Evolutionary conservation across 2,797 vertebrate genomes (phyloP).

Genomic region (Discoglossus pictus): DNA sequence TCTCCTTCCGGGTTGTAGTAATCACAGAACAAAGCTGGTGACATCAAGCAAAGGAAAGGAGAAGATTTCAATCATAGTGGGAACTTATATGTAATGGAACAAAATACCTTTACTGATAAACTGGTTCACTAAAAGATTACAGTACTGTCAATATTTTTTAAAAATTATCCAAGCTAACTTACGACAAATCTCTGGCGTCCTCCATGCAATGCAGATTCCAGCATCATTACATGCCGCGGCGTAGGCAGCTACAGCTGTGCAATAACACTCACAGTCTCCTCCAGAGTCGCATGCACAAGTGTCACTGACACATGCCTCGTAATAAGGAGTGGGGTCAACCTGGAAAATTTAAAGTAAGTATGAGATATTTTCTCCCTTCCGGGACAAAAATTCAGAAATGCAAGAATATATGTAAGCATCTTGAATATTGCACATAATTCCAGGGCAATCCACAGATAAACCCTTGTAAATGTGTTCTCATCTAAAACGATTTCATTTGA

Average conservation of each 20-base stretch:
- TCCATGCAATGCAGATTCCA: conserved; percentile 78
- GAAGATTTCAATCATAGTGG: too few species aligned
- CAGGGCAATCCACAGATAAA: too few species aligned
- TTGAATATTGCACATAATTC: neutral
- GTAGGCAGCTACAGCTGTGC: conserved; percentile 82
- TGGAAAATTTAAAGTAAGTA: too few species aligned
- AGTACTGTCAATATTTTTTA: too few species aligned
- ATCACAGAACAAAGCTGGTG: conserved; percentile 89
- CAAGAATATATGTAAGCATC: too few species aligned
- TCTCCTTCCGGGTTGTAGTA: conserved; percentile 80
- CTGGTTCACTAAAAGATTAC: too few species aligned
- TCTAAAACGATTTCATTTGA: too few species aligned
- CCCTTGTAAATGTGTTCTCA: too few species aligned
- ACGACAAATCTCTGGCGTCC: conserved; percentile 83
- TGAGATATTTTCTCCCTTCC: too few species aligned
- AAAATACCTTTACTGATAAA: too few species aligned
- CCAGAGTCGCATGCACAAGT: conserved; percentile 82
- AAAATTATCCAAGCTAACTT: conserved; percentile 54
- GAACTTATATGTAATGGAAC: too few species aligned
- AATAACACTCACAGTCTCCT: conserved; percentile 85
- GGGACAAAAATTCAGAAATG: too few species aligned
- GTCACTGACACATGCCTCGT: conserved; percentile 80
- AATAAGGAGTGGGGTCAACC: conserved; percentile 75
- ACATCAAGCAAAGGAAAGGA: fast-evolving
- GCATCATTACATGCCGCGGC: conserved; percentile 77